Conservation (phyloP, 2,113 vertebrate species). For the Phyllostomus discolor region DNA sequence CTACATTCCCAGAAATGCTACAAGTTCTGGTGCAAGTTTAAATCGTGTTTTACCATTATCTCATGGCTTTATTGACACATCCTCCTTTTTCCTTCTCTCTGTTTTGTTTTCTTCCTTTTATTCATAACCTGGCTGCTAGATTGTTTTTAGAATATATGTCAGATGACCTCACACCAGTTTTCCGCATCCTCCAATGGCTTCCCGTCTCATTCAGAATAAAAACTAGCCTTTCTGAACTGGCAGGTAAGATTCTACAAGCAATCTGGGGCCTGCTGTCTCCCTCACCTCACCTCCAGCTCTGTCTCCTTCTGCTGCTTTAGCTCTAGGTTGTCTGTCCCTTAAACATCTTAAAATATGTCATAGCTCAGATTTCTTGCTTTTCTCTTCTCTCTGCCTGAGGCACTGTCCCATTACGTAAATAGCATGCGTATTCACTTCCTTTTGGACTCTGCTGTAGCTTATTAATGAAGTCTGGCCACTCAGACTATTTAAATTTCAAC, state of each 20-base stretch:
- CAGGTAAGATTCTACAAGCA: neutral
- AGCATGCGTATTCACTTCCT: neutral
- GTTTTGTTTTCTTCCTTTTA: neutral
- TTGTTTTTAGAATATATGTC: neutral
- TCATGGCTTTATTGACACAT: neutral
- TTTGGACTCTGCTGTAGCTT: neutral
- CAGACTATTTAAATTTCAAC: neutral
- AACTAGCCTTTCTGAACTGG: neutral
- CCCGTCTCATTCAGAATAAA: neutral
- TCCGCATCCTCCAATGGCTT: accelerated
- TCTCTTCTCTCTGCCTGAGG: neutral
- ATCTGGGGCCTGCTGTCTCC: neutral
- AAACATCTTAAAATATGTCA: neutral
- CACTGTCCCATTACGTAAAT: neutral
- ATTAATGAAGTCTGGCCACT: neutral
- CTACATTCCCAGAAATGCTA: neutral
- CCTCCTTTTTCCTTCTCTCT: neutral
- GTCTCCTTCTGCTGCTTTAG: neutral
- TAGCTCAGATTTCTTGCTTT: neutral
- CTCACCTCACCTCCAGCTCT: neutral
- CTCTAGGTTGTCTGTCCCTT: neutral
- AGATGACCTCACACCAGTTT: neutral
- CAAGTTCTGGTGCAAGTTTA: neutral
- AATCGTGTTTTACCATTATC: neutral
- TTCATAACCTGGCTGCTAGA: neutral